Base-by-base conservation (phyloP, 2,888 invertebrate genomes). In the Oeneis ivallda region DNA sequence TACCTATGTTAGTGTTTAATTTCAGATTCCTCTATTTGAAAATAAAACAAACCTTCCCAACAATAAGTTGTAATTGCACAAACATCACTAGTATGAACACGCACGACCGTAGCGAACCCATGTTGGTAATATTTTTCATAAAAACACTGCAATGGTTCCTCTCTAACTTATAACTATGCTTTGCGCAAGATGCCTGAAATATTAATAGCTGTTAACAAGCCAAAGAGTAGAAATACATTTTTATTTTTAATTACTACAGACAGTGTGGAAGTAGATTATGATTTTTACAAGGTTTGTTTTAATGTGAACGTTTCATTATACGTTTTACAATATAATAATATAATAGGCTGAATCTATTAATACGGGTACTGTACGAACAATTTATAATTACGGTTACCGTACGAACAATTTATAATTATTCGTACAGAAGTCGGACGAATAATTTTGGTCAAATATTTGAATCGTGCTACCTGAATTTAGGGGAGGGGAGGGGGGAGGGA, bases 171-270 rank as follows among this genome's bases (percentile, higher is more conserved):
- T 87, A 87, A 80, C 79, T 78, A 78, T 77, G 80, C 70, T 71
- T 87, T 87, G 78, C 87, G 88, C 79, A 87, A 88, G 77, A 75
- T 74, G 74, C 64, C 81, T 83, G 83, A 83, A 85, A 82, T 80
- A 82, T 79, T 80, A 79, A 81, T 77, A 78, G 62, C 62, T 70
- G 71, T 64, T 62, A 69, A 45, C 57, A 75, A 71, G 76, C 66
- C 81, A 83, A 78, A 84, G 82, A 84, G 72, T 80, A 82, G 15
- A 52, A 49, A 63, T n/a, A 68, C 37, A 43, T 32, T 47, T 45
- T 34, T 45, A 43, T 32, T 47, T 45, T 34, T 11, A 52, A 1
- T 10, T 11, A 32, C 26, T 37, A 17, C 47, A 47, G 47, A 17
- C 15, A 26, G 26, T 26, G 5, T 8, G 7, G 4, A 37, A 37